Percentiles rank a stretch among this genome's conserved stretches.
Evolutionary conservation across 2,113 vertebrate genomes (phyloP).

Genomic region (Nyctereutes procyonoides): DNA sequence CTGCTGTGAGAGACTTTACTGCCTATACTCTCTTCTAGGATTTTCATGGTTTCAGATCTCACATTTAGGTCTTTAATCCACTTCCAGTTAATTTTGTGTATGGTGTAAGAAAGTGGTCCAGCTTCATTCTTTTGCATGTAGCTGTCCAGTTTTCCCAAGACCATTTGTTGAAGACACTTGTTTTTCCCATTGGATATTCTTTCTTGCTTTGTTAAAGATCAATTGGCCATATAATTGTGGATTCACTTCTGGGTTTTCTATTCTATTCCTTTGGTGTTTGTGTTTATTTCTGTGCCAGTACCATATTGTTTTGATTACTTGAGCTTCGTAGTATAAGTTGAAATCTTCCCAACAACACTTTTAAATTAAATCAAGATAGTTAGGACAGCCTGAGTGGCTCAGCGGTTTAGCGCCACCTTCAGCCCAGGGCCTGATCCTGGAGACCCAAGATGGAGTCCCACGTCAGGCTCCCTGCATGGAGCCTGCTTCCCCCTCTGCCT

Average conservation of each 20-base stretch:
- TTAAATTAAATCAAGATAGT: neutral
- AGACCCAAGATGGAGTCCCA: too few species aligned
- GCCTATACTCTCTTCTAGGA: neutral
- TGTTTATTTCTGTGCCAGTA: neutral
- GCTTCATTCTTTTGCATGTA: neutral
- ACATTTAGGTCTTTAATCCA: neutral
- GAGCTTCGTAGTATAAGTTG: neutral
- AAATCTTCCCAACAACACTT: neutral
- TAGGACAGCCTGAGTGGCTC: too few species aligned
- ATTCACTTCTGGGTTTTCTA: neutral
- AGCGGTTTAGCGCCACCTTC: too few species aligned
- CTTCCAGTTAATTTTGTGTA: neutral
- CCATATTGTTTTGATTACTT: neutral
- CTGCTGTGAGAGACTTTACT: neutral
- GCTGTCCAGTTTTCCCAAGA: neutral
- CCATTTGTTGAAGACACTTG: neutral
- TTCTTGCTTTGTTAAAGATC: neutral
- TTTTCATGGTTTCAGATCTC: neutral
- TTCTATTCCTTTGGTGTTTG: neutral
- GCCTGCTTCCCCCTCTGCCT: too few species aligned
- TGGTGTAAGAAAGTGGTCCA: neutral
- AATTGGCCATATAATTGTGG: neutral
- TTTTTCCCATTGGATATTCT: neutral
- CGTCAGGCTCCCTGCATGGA: too few species aligned
- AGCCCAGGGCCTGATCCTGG: too few species aligned